Conservation (phyloP, 2,113 vertebrate genomes). For the Odontophorus gujanensis region DNA sequence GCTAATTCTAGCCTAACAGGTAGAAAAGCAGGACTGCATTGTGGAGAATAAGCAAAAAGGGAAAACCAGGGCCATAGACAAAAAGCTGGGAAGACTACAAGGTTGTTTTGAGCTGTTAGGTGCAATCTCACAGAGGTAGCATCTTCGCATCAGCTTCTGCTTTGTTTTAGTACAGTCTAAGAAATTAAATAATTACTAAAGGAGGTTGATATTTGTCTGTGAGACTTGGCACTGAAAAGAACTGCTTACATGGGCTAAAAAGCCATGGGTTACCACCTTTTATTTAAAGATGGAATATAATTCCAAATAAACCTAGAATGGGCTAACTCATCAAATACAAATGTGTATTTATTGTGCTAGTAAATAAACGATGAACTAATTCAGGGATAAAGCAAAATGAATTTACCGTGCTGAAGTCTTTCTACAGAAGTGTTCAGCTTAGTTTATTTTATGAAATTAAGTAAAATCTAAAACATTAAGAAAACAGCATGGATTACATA, state of each 20-base stretch:
- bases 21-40: background rate
- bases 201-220: background rate
- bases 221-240: background rate
- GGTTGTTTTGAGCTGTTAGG: background rate
- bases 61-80: background rate
- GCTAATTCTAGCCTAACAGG: background rate
- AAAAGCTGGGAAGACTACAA: background rate
- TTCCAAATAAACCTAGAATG: background rate
- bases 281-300: background rate
- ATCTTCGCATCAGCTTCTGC: background rate
- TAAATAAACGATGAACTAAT: background rate
- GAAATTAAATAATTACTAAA: constrained; percentile 16
- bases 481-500: background rate
- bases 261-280: background rate
- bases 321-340: background rate
- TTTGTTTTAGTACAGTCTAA: background rate
- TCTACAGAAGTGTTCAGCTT: background rate
- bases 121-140: background rate
- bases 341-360: background rate
- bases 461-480: background rate
- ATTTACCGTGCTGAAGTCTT: background rate
- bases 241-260: background rate
- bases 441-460: background rate
- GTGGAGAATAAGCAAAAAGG: background rate
- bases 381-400: background rate